phyloP scores from a whole-genome alignment of 2,113 vertebrate genomes.

The Tychaedon coryphoeus region DNA sequence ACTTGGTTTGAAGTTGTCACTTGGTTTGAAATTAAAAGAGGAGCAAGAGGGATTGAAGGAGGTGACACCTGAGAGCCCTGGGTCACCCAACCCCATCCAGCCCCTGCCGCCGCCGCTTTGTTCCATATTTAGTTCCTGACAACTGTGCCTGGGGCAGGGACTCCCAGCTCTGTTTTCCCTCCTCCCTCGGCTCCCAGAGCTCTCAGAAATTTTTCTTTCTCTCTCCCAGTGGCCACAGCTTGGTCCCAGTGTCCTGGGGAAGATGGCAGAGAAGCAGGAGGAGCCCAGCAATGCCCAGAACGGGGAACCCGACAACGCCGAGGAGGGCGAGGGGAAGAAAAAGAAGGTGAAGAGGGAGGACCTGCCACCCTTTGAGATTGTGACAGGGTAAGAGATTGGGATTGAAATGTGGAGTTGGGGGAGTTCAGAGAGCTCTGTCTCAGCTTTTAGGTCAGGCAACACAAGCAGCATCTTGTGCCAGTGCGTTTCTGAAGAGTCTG shows the following conservation, averaged over 20 bases:
- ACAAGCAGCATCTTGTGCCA: neutral
- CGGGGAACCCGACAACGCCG: constrained; percentile 56
- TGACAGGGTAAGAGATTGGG: constrained; percentile 82
- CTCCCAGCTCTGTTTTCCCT: constrained; percentile 35
- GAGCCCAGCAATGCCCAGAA: constrained; percentile 61
- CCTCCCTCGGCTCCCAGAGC: neutral
- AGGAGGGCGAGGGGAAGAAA: constrained; percentile 44
- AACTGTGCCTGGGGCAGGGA: constrained; percentile 62
- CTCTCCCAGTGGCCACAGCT: neutral
- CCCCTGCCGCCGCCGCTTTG: constrained; percentile 4
- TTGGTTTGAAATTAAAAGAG: constrained; percentile 63
- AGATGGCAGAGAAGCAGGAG: constrained; percentile 78
- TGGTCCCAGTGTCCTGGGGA: neutral
- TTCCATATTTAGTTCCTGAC: constrained; percentile 74
- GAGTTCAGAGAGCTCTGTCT: neutral
- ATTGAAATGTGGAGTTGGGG: accelerated
- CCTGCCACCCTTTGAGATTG: constrained; percentile 90
- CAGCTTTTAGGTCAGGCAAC: neutral
- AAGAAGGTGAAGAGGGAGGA: constrained; percentile 76
- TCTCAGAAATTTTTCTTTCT: constrained; percentile 12
- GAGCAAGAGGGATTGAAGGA: neutral
- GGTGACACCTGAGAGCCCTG: constrained; percentile 21
- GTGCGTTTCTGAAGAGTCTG: neutral
- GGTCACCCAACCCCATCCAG: constrained; percentile 11
- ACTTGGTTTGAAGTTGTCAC: constrained; percentile 69